These are phyloP conservation scores for Perdita meconis DNA, from an alignment of 2,888 invertebrate species.

Conservation along the genomic window DNA sequence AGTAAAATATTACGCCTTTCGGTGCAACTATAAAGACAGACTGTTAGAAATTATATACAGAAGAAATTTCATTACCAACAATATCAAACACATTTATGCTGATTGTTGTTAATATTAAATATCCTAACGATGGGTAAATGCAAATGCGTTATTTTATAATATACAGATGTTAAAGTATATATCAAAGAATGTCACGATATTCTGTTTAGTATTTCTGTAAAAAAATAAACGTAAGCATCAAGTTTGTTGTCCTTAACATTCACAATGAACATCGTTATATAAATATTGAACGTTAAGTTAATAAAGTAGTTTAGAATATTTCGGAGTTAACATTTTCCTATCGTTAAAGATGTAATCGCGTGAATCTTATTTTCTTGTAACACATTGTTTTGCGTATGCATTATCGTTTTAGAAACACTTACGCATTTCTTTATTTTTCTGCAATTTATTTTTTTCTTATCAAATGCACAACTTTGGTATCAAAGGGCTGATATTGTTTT, in stretches of 20 bases:
- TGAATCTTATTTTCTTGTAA: conserved; percentile 26
- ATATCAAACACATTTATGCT: conserved; percentile 45
- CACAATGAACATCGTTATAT: conserved; percentile 20
- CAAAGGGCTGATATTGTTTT: conserved; percentile 80
- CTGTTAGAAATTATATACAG: conserved; percentile 46
- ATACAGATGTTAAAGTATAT: conserved; percentile 63
- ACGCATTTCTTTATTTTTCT: conserved; percentile 64
- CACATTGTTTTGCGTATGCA: conserved; percentile 52
- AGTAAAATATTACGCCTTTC: conserved; percentile 56
- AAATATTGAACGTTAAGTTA: conserved; percentile 21
- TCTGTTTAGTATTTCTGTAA: conserved; percentile 64
- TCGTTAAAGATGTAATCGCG: conserved; percentile 26
- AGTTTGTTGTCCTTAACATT: not conserved
- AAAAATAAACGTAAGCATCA: conserved; percentile 64
- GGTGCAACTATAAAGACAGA: conserved; percentile 58
- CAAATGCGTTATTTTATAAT: conserved; percentile 61
- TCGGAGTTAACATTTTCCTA: conserved; percentile 18
- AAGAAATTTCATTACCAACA: conserved; percentile 56
- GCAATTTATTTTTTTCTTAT: conserved; percentile 75
- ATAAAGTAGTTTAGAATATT: conserved; percentile 19
- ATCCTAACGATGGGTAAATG: conserved; percentile 59
- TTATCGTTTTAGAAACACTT: conserved; percentile 69
- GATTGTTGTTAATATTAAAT: conserved; percentile 61
- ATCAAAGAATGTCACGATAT: conserved; percentile 72
- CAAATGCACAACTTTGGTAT: conserved; percentile 81